Conservation (phyloP, 2,888 invertebrate species). For the Lamproptera curius region DNA sequence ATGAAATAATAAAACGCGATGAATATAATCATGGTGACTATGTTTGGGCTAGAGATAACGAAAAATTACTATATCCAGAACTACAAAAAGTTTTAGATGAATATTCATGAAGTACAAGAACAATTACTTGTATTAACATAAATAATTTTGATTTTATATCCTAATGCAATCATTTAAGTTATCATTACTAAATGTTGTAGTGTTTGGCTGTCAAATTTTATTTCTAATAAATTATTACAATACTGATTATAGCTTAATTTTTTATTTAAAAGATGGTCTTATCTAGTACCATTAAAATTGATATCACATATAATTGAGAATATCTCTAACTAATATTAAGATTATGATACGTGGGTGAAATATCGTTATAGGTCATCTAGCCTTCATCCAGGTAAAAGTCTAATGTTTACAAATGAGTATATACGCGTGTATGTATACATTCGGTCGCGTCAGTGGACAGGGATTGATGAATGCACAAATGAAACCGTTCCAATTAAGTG, state of each 20-base stretch:
- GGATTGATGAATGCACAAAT: slow-evolving; percentile 47
- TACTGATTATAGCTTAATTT: too few relatives aligned
- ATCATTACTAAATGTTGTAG: too few relatives aligned
- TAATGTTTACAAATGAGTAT: slow-evolving; percentile 13
- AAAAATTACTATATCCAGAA: slow-evolving; percentile 10
- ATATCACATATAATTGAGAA: too few relatives aligned
- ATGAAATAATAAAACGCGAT: slow-evolving; percentile 15
- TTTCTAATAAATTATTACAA: too few relatives aligned
- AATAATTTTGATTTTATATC: too few relatives aligned
- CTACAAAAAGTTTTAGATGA: slow-evolving; percentile 5
- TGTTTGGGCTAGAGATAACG: slow-evolving; percentile 7
- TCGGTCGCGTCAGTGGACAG: slow-evolving; percentile 22
- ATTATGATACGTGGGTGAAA: too few relatives aligned
- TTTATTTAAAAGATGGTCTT: too few relatives aligned
- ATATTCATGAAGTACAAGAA: neutral
- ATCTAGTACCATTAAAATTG: too few relatives aligned
- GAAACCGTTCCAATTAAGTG: slow-evolving; percentile 45
- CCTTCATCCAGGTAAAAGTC: neutral
- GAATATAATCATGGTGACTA: slow-evolving; percentile 40
- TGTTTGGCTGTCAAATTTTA: too few relatives aligned
- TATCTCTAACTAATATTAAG: too few relatives aligned
- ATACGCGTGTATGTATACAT: neutral
- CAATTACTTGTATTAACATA: neutral
- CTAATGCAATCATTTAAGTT: too few relatives aligned
- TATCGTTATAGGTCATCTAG: neutral